Base-by-base conservation (phyloP, 2,888 invertebrate genomes). In the Ernsta delagoae region DNA sequence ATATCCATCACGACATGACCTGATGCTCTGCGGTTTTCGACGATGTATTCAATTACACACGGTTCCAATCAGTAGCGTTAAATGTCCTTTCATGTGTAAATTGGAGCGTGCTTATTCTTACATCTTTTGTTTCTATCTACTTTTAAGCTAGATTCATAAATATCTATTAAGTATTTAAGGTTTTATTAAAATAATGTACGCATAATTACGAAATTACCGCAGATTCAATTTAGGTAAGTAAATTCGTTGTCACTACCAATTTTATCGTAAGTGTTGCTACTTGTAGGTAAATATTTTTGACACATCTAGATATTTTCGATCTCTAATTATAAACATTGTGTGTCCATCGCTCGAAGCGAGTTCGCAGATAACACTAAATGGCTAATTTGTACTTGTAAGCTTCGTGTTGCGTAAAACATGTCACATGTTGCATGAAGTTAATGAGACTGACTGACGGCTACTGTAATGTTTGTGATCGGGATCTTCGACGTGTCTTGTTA, bases 351-450 rank as follows among this genome's bases (percentile, higher is more conserved):
- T 79, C 75, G 70, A 77, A 83, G 80, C 82, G 71, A 78, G 83
- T 81, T 77, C 64, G 77, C 76, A 85, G 88, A 90, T 90, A 89
- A 85, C 83, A 79, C 83, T 90, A 90, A 91, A 90, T 81, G 83
- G 84, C 80, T 90, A 90, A 91, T 90, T 90, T 88, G 86, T 87
- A 85, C 82, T 80, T 82, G 85, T 85, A 83, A 81, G 79, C 78
- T 79, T 80, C 77, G 79, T 78, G 81, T 90, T 91, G 85, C 87
- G 86, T 86, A 89, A 89, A 87, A 83, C 83, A 80, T 83, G 84
- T 84, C 84, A 85, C 79, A 84, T 75, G 78, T 83, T 78, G 80
- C 79, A 79, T 73, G 74, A 71, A 69, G 75, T 77, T 84, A 84
- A 84, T 83, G 82, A 83, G 80, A 75, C 74, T 74, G 77, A 77